A percentile compares a stretch with the other conserved stretches of the same genome.
phyloP scores from a whole-genome alignment of 2,113 vertebrate genomes.

The Leptosomus discolor region DNA sequence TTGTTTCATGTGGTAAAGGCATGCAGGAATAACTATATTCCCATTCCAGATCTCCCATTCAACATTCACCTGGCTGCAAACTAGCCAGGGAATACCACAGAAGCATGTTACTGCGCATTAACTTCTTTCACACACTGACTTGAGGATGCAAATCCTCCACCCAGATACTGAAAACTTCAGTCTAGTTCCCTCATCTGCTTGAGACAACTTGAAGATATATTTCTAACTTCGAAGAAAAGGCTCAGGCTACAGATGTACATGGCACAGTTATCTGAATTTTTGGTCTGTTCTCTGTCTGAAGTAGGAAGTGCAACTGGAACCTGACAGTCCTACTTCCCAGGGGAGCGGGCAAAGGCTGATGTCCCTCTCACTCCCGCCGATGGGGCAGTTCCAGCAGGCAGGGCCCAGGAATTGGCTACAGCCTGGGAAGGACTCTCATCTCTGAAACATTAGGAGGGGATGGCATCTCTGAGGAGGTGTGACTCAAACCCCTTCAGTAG shows the following conservation, averaged over 20 bases:
- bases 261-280: not conserved
- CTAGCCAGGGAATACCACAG: not conserved
- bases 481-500: not conserved
- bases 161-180: not conserved
- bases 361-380: accelerated
- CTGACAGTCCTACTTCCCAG: not conserved
- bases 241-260: not conserved
- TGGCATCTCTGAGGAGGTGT: not conserved
- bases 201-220: not conserved
- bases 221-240: not conserved
- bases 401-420: not conserved
- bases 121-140: not conserved
- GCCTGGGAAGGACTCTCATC: not conserved
- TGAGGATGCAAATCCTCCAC: not conserved
- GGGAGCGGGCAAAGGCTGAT: not conserved
- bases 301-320: not conserved
- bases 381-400: not conserved
- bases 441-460: not conserved
- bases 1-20: not conserved
- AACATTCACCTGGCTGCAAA: not conserved
- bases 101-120: not conserved
- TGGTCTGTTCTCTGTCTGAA: not conserved
- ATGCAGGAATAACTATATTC: not conserved
- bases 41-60: not conserved
- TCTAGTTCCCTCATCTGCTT: not conserved